These are phyloP conservation scores for Thermophis baileyi DNA, from an alignment of 2,113 vertebrate genomes.

Conservation along the genomic window DNA sequence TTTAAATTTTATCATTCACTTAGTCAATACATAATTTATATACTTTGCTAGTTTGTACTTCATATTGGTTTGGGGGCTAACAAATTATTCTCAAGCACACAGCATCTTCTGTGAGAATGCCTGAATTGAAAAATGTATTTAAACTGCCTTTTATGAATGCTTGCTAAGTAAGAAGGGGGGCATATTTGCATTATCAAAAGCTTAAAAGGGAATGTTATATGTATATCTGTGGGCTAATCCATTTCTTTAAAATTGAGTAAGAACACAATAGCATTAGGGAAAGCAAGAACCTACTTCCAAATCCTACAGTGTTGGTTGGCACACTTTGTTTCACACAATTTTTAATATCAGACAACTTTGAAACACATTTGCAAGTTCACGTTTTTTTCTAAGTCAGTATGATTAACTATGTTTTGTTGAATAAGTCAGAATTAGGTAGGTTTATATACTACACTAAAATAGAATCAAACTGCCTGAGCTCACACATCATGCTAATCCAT, in stretches of 20 bases:
- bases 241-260: neutral
- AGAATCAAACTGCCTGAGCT: neutral
- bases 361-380: neutral
- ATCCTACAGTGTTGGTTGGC: neutral
- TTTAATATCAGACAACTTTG: neutral
- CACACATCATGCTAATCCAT: neutral
- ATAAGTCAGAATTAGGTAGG: neutral
- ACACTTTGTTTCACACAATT: neutral
- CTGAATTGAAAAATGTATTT: slow-evolving; percentile 19
- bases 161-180: neutral
- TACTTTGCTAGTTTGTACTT: neutral
- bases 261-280: neutral
- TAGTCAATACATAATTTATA: neutral
- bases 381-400: neutral
- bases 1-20: neutral
- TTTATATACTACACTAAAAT: neutral
- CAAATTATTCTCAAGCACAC: neutral
- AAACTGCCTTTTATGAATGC: slow-evolving; percentile 22
- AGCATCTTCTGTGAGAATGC: neutral
- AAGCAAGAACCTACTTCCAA: neutral
- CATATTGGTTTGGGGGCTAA: neutral
- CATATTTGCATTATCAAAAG: neutral
- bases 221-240: neutral
- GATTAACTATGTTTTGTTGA: neutral
- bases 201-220: neutral